Percentiles rank a stretch among this genome's conserved stretches.
These are phyloP conservation scores for Sylvilagus floridanus DNA, from an alignment of 2,797 vertebrate species.

Conservation along the genomic window DNA sequence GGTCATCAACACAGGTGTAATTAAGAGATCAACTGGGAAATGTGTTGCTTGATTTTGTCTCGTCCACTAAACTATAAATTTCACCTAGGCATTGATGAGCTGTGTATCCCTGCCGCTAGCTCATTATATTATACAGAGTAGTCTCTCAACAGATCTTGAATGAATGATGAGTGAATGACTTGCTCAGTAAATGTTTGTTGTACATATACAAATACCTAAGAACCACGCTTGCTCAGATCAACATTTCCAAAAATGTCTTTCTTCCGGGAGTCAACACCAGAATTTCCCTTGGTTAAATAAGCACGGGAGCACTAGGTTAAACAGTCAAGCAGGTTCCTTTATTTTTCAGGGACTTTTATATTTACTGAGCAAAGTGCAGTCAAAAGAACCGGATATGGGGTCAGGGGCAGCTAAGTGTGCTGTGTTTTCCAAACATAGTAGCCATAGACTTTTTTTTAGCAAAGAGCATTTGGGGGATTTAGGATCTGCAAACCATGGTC, in stretches of 20 bases:
- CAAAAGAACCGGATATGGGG: background rate
- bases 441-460: background rate
- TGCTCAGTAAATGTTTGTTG: background rate
- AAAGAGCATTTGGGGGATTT: background rate
- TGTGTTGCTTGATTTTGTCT: conserved; percentile 45
- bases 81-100: conserved; percentile 17
- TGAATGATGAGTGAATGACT: conserved; percentile 14
- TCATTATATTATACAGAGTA: background rate
- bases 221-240: background rate
- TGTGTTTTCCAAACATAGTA: background rate
- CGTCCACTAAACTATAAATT: background rate
- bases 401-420: too few species aligned
- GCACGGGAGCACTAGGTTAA: background rate
- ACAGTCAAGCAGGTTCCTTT: background rate
- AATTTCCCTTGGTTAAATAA: background rate
- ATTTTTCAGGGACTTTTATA: background rate
- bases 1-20: background rate
- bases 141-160: background rate
- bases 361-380: background rate
- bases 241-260: conserved; percentile 39
- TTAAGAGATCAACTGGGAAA: conserved; percentile 40
- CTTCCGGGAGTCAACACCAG: background rate
- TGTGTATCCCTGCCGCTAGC: background rate
- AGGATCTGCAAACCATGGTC: background rate
- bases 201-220: background rate